Base-by-base conservation (phyloP, 2,113 vertebrate genomes). In the Balaenoptera acutorostrata region DNA sequence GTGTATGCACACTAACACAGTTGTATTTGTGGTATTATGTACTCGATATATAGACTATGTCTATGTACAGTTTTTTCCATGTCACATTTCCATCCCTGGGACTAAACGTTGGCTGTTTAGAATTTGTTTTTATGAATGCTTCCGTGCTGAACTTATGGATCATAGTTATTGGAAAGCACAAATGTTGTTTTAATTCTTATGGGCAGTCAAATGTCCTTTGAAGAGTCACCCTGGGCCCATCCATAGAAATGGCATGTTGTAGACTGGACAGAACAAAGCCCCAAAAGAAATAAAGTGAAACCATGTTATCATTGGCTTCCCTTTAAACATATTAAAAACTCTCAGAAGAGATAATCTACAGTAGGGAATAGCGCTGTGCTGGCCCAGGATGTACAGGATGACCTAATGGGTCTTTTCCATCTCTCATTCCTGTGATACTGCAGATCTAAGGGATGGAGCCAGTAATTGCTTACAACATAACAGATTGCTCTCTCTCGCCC, bases 211-310 rank as follows among this genome's bases (percentile, higher is more conserved):
- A 74, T 96, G 96, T 96, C 93, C 72, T 96, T 97, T 98, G 98
- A 98, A 97, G 95, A 97, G 96, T 98, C 97, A 98, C 93, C 52
- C 69, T 81, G 98, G 97, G 98, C 96, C 97, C 97, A 97, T 98
- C 96, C 97, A 98, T 98, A 98, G 97, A 74, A 97, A 97, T 98
- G 98, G 98, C 98, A 97, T 98, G 96, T 87, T 97, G 10, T 29
- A 91, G 88, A 69, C 36, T 93, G 90, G 78, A 97, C 84, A 72
- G 96, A 97, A 98, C 52, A 93, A 98, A 98, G 97, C 74, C 89
- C 52, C 95, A 89, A 98, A 98, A 98, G 98, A 98, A 98, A 98
- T 88, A 98, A 95, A 96, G 85, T 82, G 15, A 59, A 90, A 46
- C 87, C 14, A 81, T 95, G 63, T 94, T 98, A 88, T 97, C 55